Evolutionary conservation across 2,888 invertebrate species (phyloP), one percentile per base, ranked within the genome.

Genomic region (Thereva unica): DNA sequence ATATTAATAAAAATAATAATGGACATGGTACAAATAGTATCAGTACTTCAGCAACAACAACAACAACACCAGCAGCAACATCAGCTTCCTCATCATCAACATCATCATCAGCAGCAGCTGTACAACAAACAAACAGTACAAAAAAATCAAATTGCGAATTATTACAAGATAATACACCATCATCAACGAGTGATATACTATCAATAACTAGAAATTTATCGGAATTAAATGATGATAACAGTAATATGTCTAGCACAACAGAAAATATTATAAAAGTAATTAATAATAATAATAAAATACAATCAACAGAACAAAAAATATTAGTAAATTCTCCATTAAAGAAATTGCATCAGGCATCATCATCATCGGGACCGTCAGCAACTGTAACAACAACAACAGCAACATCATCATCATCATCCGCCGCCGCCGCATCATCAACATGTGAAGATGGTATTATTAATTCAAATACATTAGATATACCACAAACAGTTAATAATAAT

Each of bases 401-500:
- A 53, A n/a, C 37, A 35, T 6, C 53, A 3, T 7, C 42, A 42
- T 1, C 34, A 12, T 34, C 42, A 12, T 5, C 23, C n/a, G n/a
- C n/a, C n/a, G n/a, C n/a, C n/a, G n/a, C n/a, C n/a, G n/a, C n/a
- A 40, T 12, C 41, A 40, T 9, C n/a, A 54, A 6, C 4, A 4
- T 4, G 40, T 41, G 41, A 9, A 10, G 8, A 38, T 41, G 34
- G 34, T 23, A 50, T 8, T 23, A 50, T 8, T 23, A 34, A 4
- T 34, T 12, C 50, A 50, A 8, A 5, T 34, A 50, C 8, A 9
- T 50, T 34, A 5, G 9, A 5, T 9, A 8, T n/a, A 37, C 5
- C 53, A 35, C 5, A 53, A 53, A 53, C 34, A 53, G 8, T 34
- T 49, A 34, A 49, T 49, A 34, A 49, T 49, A 63, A 41, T 8